A percentile compares a stretch with the other conserved stretches of the same genome.
Conservation (phyloP, 1,140 invertebrate species). For the Penaeus chinensis region DNA sequence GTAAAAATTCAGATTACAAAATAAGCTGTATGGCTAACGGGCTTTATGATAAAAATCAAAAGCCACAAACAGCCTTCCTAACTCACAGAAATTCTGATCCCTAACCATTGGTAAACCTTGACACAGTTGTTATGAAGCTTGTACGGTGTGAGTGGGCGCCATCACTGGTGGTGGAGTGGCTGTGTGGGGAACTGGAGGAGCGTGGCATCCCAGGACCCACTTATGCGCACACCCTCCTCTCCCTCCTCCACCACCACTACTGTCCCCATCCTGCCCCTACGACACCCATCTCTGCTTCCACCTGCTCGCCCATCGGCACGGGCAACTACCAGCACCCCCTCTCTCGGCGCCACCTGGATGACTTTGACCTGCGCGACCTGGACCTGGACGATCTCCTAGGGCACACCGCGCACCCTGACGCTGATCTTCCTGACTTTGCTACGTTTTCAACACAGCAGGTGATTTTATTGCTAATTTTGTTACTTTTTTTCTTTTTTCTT, state of each 20-base stretch:
- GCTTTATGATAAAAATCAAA: no score
- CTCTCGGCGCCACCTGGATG: slow-evolving; percentile 52
- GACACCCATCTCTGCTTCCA: slow-evolving; percentile 27
- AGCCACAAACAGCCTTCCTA: no score
- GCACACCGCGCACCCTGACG: slow-evolving; percentile 59
- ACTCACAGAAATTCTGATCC: no score
- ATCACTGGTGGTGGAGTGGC: slow-evolving; percentile 63
- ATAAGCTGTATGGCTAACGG: no score
- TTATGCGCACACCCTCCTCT: slow-evolving; percentile 62
- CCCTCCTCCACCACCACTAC: slow-evolving; percentile 64
- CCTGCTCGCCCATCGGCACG: slow-evolving; percentile 5
- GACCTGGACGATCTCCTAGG: slow-evolving; percentile 59
- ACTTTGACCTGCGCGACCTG: slow-evolving; percentile 56
- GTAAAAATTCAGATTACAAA: no score
- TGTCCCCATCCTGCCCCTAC: slow-evolving; percentile 60
- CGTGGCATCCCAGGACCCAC: slow-evolving; percentile 60
- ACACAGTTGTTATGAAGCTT: slow-evolving; percentile 63
- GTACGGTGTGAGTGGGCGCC: slow-evolving; percentile 62
- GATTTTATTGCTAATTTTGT: not conserved
- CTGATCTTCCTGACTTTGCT: slow-evolving; percentile 53
- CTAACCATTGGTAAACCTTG: not conserved
- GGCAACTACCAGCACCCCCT: slow-evolving; percentile 40
- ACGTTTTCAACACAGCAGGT: slow-evolving; percentile 48
- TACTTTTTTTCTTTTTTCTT: no score
- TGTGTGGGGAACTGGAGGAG: slow-evolving; percentile 62